Evolutionary conservation across 2,113 vertebrate genomes (phyloP).

Genomic region (Nibea albiflora): DNA sequence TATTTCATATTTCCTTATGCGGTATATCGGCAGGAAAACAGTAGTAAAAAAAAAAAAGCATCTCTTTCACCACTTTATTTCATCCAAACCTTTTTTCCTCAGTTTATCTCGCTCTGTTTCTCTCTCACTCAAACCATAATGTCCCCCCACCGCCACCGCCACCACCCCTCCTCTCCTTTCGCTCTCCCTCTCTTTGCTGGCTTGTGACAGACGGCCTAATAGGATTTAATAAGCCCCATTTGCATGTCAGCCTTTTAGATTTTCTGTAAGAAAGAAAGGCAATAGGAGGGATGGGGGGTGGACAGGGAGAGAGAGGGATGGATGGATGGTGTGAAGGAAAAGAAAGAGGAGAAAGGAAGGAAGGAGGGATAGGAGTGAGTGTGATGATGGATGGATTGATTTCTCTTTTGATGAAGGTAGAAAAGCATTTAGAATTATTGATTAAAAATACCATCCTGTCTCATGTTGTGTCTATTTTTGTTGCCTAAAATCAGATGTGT

Average conservation of each 20-base stretch:
- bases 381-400: conserved; percentile 30
- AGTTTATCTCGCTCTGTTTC: conserved; percentile 36
- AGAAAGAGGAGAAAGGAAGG: conserved; percentile 27
- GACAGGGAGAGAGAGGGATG: conserved; percentile 16
- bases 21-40: not conserved
- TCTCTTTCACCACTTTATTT: conserved; percentile 36
- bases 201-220: conserved; percentile 81
- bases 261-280: conserved; percentile 76
- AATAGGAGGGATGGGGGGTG: conserved; percentile 55
- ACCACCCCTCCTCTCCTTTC: not conserved
- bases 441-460: not conserved
- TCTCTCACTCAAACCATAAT: conserved; percentile 45
- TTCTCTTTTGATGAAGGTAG: conserved; percentile 31
- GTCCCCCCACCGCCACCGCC: conserved; percentile 16
- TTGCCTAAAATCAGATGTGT: not conserved
- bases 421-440: conserved; percentile 7
- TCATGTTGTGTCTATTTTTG: conserved; percentile 4
- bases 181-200: conserved; percentile 54
- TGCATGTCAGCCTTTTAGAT: conserved; percentile 82
- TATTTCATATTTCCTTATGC: not conserved
- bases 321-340: conserved; percentile 36
- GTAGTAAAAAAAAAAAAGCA: not conserved
- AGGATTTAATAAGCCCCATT: conserved; percentile 84
- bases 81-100: conserved; percentile 14
- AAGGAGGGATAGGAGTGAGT: conserved; percentile 27